Evolutionary conservation across 2,888 invertebrate species (phyloP).

Genomic region (Callimorpha dominula): DNA sequence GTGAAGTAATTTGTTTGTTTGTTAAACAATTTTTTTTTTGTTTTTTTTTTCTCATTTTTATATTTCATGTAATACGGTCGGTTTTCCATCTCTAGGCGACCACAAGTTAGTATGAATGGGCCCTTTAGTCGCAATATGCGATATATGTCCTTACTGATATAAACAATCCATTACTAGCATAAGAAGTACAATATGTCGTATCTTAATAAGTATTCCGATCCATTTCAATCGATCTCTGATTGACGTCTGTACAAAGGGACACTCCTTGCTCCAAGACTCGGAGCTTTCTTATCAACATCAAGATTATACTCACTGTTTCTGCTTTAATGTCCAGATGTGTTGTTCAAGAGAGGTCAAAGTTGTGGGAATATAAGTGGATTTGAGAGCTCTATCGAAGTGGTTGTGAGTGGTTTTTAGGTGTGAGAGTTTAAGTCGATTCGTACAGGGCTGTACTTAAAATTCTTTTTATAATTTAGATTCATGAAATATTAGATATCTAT

Average conservation of each 20-base stretch:
- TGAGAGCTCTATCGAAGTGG: conserved; percentile 37
- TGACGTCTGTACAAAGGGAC: conserved; percentile 69
- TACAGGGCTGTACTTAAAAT: conserved; percentile 37
- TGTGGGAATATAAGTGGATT: conserved; percentile 8
- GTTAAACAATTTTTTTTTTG: too few relatives aligned
- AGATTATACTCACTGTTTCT: conserved; percentile 53
- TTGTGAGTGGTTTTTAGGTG: conserved; percentile 35
- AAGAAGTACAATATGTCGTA: conserved; percentile 22
- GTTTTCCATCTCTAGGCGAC: not conserved
- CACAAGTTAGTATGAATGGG: not conserved
- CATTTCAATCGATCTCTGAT: conserved; percentile 69
- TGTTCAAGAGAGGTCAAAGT: conserved; percentile 46
- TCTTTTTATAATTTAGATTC: not conserved
- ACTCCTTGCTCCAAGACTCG: conserved; percentile 62
- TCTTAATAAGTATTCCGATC: conserved; percentile 54
- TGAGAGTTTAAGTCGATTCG: conserved; percentile 33
- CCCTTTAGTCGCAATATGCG: not conserved
- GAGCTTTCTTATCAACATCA: conserved; percentile 65
- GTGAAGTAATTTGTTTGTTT: too few relatives aligned
- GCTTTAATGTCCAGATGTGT: conserved; percentile 33
- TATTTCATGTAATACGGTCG: not conserved
- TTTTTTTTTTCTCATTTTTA: too few relatives aligned
- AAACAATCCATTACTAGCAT: conserved; percentile 9
- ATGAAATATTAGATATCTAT: not conserved
- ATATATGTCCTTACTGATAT: not conserved